Evolutionary conservation across 2,797 vertebrate genomes (phyloP).

Genomic region (Pyrocephalus nanus): DNA sequence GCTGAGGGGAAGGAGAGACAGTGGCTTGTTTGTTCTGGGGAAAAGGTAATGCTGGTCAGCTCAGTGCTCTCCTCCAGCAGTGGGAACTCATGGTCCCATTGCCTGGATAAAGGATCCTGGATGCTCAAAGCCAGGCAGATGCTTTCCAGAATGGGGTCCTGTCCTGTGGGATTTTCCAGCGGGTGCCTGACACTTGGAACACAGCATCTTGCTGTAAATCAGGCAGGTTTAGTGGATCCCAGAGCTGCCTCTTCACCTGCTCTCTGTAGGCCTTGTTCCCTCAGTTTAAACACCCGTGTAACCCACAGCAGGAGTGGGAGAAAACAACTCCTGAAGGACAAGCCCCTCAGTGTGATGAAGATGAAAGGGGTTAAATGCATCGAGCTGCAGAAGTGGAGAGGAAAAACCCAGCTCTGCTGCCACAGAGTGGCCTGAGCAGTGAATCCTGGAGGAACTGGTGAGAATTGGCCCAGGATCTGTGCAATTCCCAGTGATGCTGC

Average conservation of each 20-base stretch:
- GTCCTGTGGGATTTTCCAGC: neutral
- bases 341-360: neutral
- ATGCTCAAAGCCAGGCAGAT: accelerated
- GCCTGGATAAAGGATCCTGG: neutral
- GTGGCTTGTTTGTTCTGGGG: neutral
- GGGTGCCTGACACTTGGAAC: neutral
- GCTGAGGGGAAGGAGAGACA: neutral
- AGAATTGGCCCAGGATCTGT: neutral
- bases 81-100: accelerated
- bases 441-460: neutral
- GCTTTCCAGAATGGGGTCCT: neutral
- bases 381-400: neutral
- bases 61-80: neutral
- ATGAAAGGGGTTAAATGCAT: neutral
- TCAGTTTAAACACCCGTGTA: neutral
- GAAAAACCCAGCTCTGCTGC: neutral
- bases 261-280: neutral
- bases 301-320: neutral
- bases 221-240: neutral
- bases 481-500: neutral
- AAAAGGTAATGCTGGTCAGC: neutral
- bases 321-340: neutral
- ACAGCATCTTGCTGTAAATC: neutral
- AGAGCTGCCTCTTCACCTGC: neutral
- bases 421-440: neutral